A percentile compares a stretch with the other conserved stretches of the same genome.
Evolutionary conservation across 2,113 vertebrate species (phyloP).

Genomic region (Eira barbara): DNA sequence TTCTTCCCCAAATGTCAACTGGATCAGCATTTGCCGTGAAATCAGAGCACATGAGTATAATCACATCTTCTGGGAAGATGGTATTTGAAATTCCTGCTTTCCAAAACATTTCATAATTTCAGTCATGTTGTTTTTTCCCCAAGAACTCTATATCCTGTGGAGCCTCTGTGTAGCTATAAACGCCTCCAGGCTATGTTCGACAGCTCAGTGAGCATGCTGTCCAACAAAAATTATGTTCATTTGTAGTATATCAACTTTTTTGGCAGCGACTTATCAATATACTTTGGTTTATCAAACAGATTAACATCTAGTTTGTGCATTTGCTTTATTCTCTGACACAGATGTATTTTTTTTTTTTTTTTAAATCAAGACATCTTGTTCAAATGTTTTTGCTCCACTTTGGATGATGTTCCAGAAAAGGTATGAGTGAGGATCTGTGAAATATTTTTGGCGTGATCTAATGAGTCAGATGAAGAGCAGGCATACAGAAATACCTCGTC

Average conservation of each 20-base stretch:
- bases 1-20: conserved; percentile 27
- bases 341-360: not conserved
- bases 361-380: conserved; percentile 45
- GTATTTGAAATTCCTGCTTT: conserved; percentile 67
- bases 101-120: conserved; percentile 76
- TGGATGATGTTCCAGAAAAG: conserved; percentile 44
- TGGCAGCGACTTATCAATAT: conserved; percentile 56
- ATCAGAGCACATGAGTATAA: conserved; percentile 63
- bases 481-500: not conserved
- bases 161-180: conserved; percentile 57
- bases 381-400: conserved; percentile 54
- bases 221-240: conserved; percentile 50
- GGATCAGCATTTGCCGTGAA: conserved; percentile 59
- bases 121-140: not conserved
- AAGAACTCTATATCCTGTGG: conserved; percentile 45
- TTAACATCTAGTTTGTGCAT: conserved; percentile 43
- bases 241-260: conserved; percentile 63
- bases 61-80: conserved; percentile 67
- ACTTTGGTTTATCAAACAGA: conserved; percentile 48
- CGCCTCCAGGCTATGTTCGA: conserved; percentile 60
- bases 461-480: conserved; percentile 28
- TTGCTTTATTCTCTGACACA: conserved; percentile 60
- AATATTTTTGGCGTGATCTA: conserved; percentile 43
- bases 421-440: conserved; percentile 5
- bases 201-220: conserved; percentile 44